Conservation (phyloP, 2,797 vertebrate genomes). For the Phrynocephalus forsythii region DNA sequence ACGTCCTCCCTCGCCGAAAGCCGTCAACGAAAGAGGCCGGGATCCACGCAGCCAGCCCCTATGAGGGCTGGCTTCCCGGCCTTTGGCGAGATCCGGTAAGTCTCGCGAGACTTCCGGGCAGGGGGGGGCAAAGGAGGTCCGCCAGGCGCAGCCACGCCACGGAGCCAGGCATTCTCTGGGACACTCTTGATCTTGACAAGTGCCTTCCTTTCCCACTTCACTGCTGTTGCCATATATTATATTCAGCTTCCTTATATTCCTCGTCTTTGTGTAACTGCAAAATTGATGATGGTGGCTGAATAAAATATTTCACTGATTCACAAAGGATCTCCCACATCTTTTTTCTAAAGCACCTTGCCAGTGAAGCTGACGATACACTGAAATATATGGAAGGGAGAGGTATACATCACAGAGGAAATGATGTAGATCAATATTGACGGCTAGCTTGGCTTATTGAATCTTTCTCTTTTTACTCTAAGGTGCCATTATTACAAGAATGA, state of each 20-base stretch:
- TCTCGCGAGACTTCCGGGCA: too few species aligned
- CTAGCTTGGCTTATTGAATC: constrained; percentile 8
- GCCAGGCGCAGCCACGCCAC: too few species aligned
- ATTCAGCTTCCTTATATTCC: neutral
- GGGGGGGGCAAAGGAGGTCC: too few species aligned
- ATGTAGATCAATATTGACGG: neutral
- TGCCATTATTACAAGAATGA: neutral
- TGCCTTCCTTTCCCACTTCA: neutral
- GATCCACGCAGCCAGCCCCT: too few species aligned
- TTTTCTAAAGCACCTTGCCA: constrained; percentile 8
- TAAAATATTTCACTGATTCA: constrained; percentile 16
- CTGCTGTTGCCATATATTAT: neutral
- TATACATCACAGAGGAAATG: rapidly evolving
- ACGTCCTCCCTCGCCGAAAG: too few species aligned
- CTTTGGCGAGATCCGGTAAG: too few species aligned
- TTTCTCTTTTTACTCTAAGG: neutral
- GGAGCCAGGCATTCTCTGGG: too few species aligned
- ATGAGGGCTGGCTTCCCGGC: too few species aligned
- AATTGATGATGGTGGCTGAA: neutral
- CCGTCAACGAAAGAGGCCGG: too few species aligned
- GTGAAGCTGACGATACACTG: constrained; percentile 12
- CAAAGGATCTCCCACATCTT: neutral
- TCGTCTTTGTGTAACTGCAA: neutral
- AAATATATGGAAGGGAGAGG: neutral
- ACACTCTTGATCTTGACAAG: neutral